Evolutionary conservation across 2,888 invertebrate species (phyloP).

Genomic region (Pristionchus arcanus): DNA sequence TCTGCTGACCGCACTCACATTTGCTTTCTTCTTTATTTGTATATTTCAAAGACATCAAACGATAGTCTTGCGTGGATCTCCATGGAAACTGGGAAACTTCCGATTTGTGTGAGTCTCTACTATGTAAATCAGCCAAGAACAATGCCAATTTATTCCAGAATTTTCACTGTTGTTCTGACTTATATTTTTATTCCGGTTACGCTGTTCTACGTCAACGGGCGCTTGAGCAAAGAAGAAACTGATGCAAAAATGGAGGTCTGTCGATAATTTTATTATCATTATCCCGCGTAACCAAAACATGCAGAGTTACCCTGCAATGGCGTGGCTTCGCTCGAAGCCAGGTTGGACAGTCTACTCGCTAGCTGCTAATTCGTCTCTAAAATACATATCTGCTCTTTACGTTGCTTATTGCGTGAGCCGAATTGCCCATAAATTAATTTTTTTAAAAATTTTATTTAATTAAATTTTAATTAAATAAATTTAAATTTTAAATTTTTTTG

Average conservation of each 20-base stretch:
- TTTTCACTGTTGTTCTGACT: not conserved
- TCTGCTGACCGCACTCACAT: not conserved
- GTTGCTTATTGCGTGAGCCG: not conserved
- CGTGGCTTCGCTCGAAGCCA: not conserved
- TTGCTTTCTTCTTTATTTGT: not conserved
- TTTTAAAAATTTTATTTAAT: no score
- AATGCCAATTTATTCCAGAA: not conserved
- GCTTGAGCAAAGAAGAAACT: not conserved
- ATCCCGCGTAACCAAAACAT: not conserved
- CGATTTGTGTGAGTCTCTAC: constrained; percentile 2
- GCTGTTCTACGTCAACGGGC: not conserved
- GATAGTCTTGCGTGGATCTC: not conserved
- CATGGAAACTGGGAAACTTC: not conserved
- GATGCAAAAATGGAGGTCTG: not conserved
- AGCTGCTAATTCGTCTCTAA: not conserved
- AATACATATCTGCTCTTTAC: not conserved
- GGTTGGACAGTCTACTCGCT: not conserved
- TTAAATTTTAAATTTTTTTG: no score
- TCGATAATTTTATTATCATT: not conserved
- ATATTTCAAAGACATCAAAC: constrained; percentile 17
- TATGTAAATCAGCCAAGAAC: not conserved
- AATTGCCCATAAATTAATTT: not conserved
- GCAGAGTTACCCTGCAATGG: not conserved
- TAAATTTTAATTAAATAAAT: no score
- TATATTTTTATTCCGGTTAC: not conserved